Percentiles rank a stretch among this genome's conserved stretches.
phyloP scores from a whole-genome alignment of 2,113 vertebrate species.

The Galbula dea region DNA sequence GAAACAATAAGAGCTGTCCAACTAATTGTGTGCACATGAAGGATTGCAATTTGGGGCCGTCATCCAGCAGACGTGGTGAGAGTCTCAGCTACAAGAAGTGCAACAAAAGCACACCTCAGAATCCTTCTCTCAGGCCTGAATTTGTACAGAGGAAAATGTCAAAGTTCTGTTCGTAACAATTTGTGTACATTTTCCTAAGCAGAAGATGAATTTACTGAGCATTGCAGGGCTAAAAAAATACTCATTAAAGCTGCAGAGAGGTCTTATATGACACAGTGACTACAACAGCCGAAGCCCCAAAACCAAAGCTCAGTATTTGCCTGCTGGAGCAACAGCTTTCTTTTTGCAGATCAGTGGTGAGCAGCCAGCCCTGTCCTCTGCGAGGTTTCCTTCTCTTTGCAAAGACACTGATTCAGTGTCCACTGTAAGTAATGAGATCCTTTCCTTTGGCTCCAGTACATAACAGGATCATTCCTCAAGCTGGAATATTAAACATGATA shows the following conservation, averaged over 20 bases:
- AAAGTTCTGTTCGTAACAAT: background rate
- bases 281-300: background rate
- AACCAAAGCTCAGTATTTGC: background rate
- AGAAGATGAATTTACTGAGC: background rate
- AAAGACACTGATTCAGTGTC: background rate
- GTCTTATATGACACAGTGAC: background rate
- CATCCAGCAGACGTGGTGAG: background rate
- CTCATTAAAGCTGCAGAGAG: background rate
- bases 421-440: background rate
- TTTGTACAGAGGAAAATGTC: background rate
- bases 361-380: background rate
- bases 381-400: background rate
- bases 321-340: background rate
- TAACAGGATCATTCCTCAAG: slow-evolving; percentile 48
- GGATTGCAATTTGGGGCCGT: background rate
- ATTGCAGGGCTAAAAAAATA: background rate
- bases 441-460: slow-evolving; percentile 13
- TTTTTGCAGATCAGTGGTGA: background rate
- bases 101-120: background rate
- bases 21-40: background rate
- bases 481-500: slow-evolving; percentile 48
- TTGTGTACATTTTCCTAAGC: background rate
- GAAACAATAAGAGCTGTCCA: slow-evolving; percentile 19
- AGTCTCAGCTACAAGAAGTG: background rate
- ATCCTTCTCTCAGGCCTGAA: background rate